These are phyloP conservation scores for Semnornis frantzii DNA, from an alignment of 2,113 vertebrate species.

Conservation along the genomic window DNA sequence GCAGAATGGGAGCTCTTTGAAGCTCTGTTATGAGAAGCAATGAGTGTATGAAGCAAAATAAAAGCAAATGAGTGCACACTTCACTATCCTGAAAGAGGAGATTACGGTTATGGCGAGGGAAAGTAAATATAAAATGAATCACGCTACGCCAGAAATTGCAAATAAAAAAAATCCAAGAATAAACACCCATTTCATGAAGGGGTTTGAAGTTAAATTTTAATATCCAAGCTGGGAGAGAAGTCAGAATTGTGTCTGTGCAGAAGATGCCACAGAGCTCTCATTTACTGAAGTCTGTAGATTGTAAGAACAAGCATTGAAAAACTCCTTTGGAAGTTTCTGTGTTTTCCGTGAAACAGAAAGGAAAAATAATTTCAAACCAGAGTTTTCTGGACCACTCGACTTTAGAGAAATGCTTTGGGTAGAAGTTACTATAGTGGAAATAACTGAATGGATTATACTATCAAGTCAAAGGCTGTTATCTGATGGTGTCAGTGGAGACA, in stretches of 20 bases:
- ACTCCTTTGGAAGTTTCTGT: background rate
- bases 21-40: constrained; percentile 27
- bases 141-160: constrained; percentile 29
- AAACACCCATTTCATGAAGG: constrained; percentile 30
- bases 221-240: constrained; percentile 17
- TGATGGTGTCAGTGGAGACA: background rate
- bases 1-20: constrained; percentile 44
- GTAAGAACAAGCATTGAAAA: background rate
- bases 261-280: constrained; percentile 41
- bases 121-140: constrained; percentile 56
- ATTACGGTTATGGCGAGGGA: constrained; percentile 42
- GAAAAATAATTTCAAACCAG: background rate
- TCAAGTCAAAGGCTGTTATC: background rate
- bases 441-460: background rate
- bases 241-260: constrained; percentile 14
- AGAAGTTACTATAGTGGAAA: background rate
- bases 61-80: constrained; percentile 62
- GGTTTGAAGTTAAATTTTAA: constrained; percentile 65
- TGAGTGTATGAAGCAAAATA: constrained; percentile 40
- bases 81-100: constrained; percentile 46
- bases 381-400: background rate
- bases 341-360: background rate
- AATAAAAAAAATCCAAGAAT: background rate
- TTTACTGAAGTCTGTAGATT: background rate
- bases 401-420: background rate